phyloP scores from a whole-genome alignment of 2,888 invertebrate species.

The Ophion ventricosus region DNA sequence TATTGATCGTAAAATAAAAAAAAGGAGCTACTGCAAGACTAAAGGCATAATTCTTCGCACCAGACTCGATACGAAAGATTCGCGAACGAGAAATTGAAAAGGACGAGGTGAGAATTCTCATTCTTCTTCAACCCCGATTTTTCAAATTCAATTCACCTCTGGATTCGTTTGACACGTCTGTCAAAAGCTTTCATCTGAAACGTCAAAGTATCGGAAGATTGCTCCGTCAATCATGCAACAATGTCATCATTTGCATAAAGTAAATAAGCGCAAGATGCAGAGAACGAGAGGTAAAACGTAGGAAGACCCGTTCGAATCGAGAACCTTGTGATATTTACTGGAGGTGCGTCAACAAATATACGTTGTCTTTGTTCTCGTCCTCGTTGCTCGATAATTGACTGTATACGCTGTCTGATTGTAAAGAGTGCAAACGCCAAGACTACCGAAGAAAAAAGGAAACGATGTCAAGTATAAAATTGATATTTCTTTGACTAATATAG shows the following conservation, averaged over 20 bases:
- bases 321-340: slow-evolving; percentile 43
- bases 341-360: slow-evolving; percentile 39
- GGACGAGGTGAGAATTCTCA: not conserved
- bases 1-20: not conserved
- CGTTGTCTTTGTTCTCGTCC: slow-evolving; percentile 28
- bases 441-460: not conserved
- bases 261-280: slow-evolving; percentile 11
- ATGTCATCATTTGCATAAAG: slow-evolving; percentile 52
- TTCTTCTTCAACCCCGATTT: not conserved
- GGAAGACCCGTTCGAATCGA: slow-evolving; percentile 18
- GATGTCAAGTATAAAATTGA: not conserved
- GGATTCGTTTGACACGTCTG: not conserved
- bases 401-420: slow-evolving; percentile 5
- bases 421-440: not conserved
- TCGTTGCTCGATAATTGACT: slow-evolving; percentile 15
- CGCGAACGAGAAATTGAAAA: not conserved
- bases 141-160: not conserved
- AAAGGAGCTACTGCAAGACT: not conserved
- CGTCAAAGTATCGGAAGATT: not conserved
- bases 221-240: slow-evolving; percentile 27
- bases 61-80: not conserved
- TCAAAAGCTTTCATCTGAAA: not conserved
- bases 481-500: not conserved
- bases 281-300: slow-evolving; percentile 8
- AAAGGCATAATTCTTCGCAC: too few species aligned